These are phyloP conservation scores for Maconellicoccus hirsutus DNA, from an alignment of 1,140 invertebrate species.

Conservation along the genomic window DNA sequence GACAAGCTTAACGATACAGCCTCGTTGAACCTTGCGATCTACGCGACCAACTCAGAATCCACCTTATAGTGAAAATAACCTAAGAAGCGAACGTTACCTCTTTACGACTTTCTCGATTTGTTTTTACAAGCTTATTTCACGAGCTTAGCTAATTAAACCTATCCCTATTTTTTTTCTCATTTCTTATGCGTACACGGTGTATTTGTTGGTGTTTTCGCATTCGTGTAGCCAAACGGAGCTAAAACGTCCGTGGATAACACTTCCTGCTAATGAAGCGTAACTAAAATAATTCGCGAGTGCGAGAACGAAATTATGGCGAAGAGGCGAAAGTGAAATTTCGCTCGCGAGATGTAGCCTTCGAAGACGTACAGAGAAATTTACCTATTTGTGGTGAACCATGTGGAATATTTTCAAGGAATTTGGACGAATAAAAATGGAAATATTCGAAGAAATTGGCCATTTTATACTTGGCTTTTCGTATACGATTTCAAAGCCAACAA, in stretches of 20 bases:
- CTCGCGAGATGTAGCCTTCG: too few species aligned
- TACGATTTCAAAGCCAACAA: too few species aligned
- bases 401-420: too few species aligned
- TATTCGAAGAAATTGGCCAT: too few species aligned
- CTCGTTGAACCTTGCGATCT: conserved; percentile 16
- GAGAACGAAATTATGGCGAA: too few species aligned
- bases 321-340: too few species aligned
- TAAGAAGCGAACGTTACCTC: neutral
- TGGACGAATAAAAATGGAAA: too few species aligned
- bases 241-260: conserved; percentile 18
- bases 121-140: neutral
- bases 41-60: neutral
- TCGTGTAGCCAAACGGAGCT: conserved; percentile 1
- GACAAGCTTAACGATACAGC: neutral
- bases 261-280: conserved; percentile 14
- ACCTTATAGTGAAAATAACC: neutral
- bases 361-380: too few species aligned
- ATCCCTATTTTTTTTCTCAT: conserved; percentile 1
- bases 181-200: neutral
- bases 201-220: neutral
- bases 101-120: conserved; percentile 17
- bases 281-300: too few species aligned
- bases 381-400: too few species aligned
- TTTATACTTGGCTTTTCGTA: too few species aligned
- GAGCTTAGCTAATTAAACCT: conserved; percentile 21